A percentile compares a stretch with the other conserved stretches of the same genome.
Evolutionary conservation across 2,113 vertebrate genomes (phyloP).

Genomic region (Melierax canorus): DNA sequence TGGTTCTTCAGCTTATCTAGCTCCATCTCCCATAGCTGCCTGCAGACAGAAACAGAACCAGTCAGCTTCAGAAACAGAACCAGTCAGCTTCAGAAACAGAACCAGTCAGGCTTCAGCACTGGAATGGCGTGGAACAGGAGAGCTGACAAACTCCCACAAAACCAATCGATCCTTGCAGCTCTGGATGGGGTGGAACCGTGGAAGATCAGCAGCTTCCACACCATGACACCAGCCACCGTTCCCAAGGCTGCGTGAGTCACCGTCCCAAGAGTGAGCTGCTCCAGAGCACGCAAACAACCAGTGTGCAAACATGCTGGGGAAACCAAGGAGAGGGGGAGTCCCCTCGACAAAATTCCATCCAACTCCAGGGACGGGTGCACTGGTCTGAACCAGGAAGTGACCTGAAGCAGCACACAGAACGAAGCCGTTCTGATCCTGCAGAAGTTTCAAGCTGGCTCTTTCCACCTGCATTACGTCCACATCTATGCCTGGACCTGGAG

Average conservation of each 20-base stretch:
- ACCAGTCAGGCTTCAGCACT: neutral
- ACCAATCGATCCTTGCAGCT: accelerated
- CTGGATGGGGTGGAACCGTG: neutral
- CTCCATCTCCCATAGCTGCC: constrained; percentile 81
- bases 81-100: neutral
- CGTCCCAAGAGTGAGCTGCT: neutral
- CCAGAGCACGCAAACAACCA: neutral
- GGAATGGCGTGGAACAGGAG: neutral
- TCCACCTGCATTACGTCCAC: neutral
- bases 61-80: neutral
- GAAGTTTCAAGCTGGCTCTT: neutral
- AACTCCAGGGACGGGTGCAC: neutral
- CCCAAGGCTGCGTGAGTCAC: neutral
- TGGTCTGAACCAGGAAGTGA: neutral
- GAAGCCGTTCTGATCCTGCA: neutral
- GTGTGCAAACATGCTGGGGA: accelerated
- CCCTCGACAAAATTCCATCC: neutral
- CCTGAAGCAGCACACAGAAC: neutral
- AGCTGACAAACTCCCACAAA: neutral
- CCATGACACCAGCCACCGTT: accelerated
- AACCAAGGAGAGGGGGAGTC: neutral
- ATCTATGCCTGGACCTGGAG: neutral
- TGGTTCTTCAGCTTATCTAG: constrained; percentile 79
- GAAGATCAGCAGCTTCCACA: neutral
- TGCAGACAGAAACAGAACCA: constrained; percentile 5